Evolutionary conservation across 2,113 vertebrate species (phyloP).

Genomic region (Myrmecophaga tridactyla): DNA sequence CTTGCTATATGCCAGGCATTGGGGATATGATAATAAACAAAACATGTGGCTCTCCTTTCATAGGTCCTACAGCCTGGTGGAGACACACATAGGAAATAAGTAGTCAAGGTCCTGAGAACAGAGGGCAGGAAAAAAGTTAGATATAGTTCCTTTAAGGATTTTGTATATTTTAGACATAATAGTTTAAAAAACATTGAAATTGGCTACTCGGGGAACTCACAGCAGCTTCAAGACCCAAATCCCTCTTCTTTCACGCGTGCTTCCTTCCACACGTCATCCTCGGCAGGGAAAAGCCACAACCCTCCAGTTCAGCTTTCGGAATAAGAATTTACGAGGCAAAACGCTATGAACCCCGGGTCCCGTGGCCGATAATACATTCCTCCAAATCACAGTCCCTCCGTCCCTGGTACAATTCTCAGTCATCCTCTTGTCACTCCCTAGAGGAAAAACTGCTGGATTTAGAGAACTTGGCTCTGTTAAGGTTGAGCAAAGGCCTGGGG

Average conservation of each 20-base stretch:
- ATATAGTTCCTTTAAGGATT: background rate
- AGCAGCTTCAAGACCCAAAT: too few relatives aligned
- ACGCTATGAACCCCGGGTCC: background rate
- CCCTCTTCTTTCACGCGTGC: background rate
- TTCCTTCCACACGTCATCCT: background rate
- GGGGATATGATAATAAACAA: background rate
- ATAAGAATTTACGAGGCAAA: background rate
- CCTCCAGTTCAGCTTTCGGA: background rate
- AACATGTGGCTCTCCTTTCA: accelerated
- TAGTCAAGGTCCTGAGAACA: background rate
- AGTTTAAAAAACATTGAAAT: background rate
- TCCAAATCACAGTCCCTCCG: background rate
- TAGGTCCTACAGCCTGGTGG: too few relatives aligned
- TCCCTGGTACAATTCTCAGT: background rate
- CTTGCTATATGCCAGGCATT: too few relatives aligned
- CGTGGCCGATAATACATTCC: too few relatives aligned
- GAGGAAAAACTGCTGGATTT: background rate
- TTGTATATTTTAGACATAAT: background rate
- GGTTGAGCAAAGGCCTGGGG: background rate
- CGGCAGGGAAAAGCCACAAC: background rate
- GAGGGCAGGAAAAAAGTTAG: background rate
- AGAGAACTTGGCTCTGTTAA: background rate
- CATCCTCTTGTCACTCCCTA: background rate
- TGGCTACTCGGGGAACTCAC: background rate
- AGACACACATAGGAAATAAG: background rate